These are phyloP conservation scores for Diorhabda carinulata DNA, from an alignment of 1,140 invertebrate genomes.

Conservation along the genomic window DNA sequence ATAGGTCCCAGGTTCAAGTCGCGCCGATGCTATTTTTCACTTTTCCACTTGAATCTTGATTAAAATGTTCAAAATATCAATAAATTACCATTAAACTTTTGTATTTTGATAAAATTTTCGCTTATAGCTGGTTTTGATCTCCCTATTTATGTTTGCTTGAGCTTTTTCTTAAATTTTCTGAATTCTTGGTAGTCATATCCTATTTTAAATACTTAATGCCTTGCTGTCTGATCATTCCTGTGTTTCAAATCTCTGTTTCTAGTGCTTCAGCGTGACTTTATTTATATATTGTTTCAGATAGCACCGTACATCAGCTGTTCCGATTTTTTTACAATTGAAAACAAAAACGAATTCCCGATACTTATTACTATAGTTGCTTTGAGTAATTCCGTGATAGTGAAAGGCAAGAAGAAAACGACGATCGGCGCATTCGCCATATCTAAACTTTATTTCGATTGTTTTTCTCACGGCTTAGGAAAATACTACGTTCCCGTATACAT, in stretches of 20 bases:
- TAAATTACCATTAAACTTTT: no score
- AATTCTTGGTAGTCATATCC: no score
- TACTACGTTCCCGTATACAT: conserved; percentile 27
- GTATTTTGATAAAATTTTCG: no score
- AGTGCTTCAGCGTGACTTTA: neutral
- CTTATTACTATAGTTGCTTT: conserved; percentile 24
- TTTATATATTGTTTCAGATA: conserved; percentile 22
- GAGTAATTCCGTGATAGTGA: conserved; percentile 22
- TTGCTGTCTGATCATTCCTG: neutral
- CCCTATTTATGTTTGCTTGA: no score
- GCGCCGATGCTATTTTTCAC: no score
- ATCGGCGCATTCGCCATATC: conserved; percentile 11
- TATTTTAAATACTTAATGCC: no score
- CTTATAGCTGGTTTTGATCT: no score
- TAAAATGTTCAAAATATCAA: no score
- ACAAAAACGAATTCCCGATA: conserved; percentile 28
- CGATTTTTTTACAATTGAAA: conserved; percentile 23
- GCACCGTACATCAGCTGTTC: conserved; percentile 22
- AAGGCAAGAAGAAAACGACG: conserved; percentile 17
- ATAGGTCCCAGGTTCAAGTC: no score
- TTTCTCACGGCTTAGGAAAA: conserved; percentile 19
- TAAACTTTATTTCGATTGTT: conserved; percentile 25
- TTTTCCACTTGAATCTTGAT: no score
- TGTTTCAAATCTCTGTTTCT: neutral
- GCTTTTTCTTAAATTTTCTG: no score